Base-by-base conservation (phyloP, 30 jellyfish, hydroid and myxozoan genomes). In the Aurelia sp. region DNA sequence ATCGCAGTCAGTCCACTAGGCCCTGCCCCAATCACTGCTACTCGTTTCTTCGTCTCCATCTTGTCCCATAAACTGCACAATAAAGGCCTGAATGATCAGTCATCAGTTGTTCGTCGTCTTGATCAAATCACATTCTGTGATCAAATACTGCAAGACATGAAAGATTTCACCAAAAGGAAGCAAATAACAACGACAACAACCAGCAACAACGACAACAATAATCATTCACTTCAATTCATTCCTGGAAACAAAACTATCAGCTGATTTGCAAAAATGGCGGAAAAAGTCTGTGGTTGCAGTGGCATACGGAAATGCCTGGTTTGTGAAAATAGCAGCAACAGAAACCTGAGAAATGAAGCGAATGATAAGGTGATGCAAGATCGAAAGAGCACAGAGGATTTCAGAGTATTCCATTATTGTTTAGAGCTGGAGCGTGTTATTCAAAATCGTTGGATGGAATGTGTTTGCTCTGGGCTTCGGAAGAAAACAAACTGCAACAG, bases 21-120 rank as follows among this genome's bases (percentile, higher is more conserved):
- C 3, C 97, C 97, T 0, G 97, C 97, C 19, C 97, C 97, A 57
- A 90, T 90, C 20, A 90, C 92, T 15, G 92, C 97, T 8, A 90
- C 95, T 62, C 59, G 72, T 68, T 79, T 86, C 79, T 21, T 74
- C 66, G 47, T 63, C 15, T 61, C 59, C 82, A 71, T 71, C 11
- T 41, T 71, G 52, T 21, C 57, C 52, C 62, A 9, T 7, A 7
- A 44, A 7, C 55, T 44, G 13, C 55, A 10, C 55, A 5, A 44
- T 0, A 44, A 44, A 44, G 55, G 15, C 55, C 55, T 7, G 55
- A 13, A 10, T 44, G 55, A 44, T 44, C 55, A 44, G 15, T 44
- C 8, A 44, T 44, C 55, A 44, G 15, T 44, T 44, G 55, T 44
- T 8, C 55, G 10, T 16, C 50, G 50, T 37, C 4, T 44, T 44